Evolutionary conservation across 2,113 vertebrate genomes (phyloP), one percentile per base, ranked within the genome.

Genomic region (Atlantisia rogersi): DNA sequence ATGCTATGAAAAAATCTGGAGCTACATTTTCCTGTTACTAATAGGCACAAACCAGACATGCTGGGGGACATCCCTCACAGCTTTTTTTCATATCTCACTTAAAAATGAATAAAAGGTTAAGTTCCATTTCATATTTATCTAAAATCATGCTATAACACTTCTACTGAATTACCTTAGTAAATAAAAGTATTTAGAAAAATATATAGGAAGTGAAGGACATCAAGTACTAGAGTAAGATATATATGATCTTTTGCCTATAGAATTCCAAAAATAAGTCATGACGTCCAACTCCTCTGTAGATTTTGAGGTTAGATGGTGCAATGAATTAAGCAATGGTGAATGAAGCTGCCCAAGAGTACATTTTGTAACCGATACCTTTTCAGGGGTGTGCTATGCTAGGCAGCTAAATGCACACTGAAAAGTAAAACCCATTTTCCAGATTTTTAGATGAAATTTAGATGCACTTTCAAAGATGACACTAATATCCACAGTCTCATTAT

Each of bases 71-170:
- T 73, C 69, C 69, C 59, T 81, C 42, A 67, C 15, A 81, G 11
- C 15, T 80, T 88, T 92, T 92, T 83, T 94, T 93, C 22, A 9
- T 35, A 82, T 82, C 95, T 86, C 68, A 86, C 68, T 95, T 94
- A 82, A 12, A 96, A 86, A 91, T 39, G 42, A 39, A 20, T 77
- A 70, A 92, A 59, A 88, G 26, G 46, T 37, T 84, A 96, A 65
- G 24, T 58, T 92, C 4, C 42, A 55, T 62, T 93, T 94, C 35
- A 11, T 62, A 63, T 93, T 93, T 94, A 65, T 70, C 25, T 95
- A 76, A 91, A 96, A 90, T 73, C 17, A 77, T 68, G 18, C 60
- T 63, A 76, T 17, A 91, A 67, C 5, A 67, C 39, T 86, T 25
- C 37, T 76, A 73, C 42, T 35, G 29, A 32, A 85, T 80, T 31